These are phyloP conservation scores for Junonia oenone DNA, from an alignment of 2,888 invertebrate species.

Conservation along the genomic window DNA sequence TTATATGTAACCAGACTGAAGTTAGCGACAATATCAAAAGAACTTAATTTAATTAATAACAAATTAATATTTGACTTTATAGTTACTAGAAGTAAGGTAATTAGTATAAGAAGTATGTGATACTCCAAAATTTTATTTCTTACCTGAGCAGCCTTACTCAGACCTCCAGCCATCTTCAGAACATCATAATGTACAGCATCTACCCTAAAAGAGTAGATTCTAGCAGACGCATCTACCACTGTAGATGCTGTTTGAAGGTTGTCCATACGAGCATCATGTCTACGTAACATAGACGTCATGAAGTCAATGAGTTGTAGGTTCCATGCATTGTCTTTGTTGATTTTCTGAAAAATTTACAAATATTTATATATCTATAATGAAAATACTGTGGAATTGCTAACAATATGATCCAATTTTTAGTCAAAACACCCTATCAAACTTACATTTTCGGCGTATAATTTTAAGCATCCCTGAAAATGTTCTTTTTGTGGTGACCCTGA, in stretches of 20 bases:
- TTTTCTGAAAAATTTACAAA: too few species aligned
- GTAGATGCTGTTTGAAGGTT: slow-evolving; percentile 90
- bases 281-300: slow-evolving; percentile 86
- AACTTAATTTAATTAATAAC: too few species aligned
- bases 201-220: slow-evolving; percentile 92
- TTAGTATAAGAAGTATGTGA: too few species aligned
- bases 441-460: slow-evolving; percentile 90
- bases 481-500: slow-evolving; percentile 80
- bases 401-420: too few species aligned
- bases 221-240: slow-evolving; percentile 92
- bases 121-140: too few species aligned
- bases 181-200: slow-evolving; percentile 91
- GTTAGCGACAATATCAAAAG: too few species aligned
- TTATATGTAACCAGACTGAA: too few species aligned
- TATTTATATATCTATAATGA: too few species aligned
- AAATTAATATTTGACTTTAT: too few species aligned
- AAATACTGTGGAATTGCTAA: too few species aligned
- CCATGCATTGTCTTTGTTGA: slow-evolving; percentile 94
- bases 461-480: slow-evolving; percentile 86
- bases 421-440: too few species aligned
- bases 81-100: too few species aligned
- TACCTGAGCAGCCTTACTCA: slow-evolving; percentile 77
- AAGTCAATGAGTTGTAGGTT: slow-evolving; percentile 91
- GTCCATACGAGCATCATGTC: slow-evolving; percentile 84
- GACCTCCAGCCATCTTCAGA: slow-evolving; percentile 86